Conservation (phyloP, 2,113 vertebrate species). For the Leucopsar rothschildi region DNA sequence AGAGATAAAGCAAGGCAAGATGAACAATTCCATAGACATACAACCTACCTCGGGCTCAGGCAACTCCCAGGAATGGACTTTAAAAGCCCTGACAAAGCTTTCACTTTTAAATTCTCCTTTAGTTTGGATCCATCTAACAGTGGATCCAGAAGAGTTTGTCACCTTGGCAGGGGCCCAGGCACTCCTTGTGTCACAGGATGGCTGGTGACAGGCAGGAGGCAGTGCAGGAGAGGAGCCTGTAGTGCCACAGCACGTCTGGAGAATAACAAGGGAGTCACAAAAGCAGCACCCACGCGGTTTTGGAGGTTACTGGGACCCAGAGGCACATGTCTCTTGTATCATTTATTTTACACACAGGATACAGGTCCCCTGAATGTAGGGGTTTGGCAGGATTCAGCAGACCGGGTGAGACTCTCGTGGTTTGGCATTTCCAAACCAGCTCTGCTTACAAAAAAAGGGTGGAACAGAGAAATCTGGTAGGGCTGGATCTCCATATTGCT, state of each 20-base stretch:
- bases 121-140: background rate
- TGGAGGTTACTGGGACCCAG: background rate
- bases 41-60: background rate
- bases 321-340: background rate
- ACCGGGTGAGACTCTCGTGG: background rate
- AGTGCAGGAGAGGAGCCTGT: background rate
- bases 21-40: background rate
- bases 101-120: background rate
- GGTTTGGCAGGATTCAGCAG: background rate
- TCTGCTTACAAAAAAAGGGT: background rate
- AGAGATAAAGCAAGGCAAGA: background rate
- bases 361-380: background rate
- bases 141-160: background rate
- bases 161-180: background rate
- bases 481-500: background rate
- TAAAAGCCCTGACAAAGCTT: background rate
- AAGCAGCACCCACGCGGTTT: background rate
- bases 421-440: background rate
- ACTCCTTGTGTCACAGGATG: background rate
- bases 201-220: background rate
- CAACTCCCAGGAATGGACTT: background rate
- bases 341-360: background rate
- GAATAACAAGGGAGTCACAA: background rate
- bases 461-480: background rate
- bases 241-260: background rate